These are phyloP conservation scores for Rhaphigaster nebulosa DNA, from an alignment of 2,888 invertebrate species.

Conservation along the genomic window DNA sequence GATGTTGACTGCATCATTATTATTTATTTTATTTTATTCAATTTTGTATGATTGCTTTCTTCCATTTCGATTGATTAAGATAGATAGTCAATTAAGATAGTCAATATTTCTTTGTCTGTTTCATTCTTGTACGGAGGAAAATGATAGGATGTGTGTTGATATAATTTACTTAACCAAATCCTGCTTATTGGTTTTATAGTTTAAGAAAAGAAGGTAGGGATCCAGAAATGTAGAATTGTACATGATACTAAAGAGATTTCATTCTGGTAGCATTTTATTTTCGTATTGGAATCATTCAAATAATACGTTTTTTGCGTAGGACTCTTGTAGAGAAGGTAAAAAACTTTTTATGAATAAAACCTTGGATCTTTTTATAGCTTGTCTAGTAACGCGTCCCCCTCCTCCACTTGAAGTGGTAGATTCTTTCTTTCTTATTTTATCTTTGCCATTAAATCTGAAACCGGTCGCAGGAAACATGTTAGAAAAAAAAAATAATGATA, in stretches of 20 bases:
- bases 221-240: too few species aligned
- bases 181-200: too few species aligned
- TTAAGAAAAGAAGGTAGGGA: too few species aligned
- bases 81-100: too few species aligned
- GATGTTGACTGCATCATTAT: too few species aligned
- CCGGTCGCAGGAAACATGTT: neutral
- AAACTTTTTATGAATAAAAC: conserved; percentile 9
- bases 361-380: neutral
- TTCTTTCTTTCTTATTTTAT: neutral
- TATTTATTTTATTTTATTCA: too few species aligned
- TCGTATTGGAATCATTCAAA: neutral
- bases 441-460: neutral
- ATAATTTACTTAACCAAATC: too few species aligned
- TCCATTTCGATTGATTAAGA: too few species aligned
- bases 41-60: too few species aligned
- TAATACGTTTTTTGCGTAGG: neutral
- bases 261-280: neutral
- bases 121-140: too few species aligned
- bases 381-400: neutral
- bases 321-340: neutral
- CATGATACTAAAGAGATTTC: neutral
- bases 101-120: too few species aligned
- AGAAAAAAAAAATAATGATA: neutral
- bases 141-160: too few species aligned
- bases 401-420: neutral